Evolutionary conservation across 2,888 invertebrate species (phyloP).

Genomic region (Crioceris asparagi): DNA sequence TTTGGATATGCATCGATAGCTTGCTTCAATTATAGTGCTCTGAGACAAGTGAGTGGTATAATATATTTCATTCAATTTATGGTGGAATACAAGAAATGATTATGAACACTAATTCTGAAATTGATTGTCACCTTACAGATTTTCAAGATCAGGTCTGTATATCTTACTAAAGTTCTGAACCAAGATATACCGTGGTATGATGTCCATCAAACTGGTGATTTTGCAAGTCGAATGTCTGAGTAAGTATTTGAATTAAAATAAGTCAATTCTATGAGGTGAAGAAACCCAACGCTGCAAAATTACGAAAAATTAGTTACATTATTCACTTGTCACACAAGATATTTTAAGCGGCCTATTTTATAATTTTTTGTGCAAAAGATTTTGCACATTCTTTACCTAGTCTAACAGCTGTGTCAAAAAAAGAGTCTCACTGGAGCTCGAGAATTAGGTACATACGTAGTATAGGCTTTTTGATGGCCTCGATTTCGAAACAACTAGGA

Average conservation of each 20-base stretch:
- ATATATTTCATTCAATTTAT: neutral
- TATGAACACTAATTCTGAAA: too few relatives aligned
- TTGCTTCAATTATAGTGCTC: slow-evolving; percentile 59
- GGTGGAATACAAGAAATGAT: neutral
- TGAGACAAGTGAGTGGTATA: slow-evolving; percentile 47
- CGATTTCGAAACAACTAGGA: too few relatives aligned
- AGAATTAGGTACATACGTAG: too few relatives aligned
- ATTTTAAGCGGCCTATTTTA: too few relatives aligned
- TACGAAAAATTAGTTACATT: neutral
- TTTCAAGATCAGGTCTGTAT: slow-evolving; percentile 51
- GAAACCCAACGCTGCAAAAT: neutral
- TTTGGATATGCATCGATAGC: slow-evolving; percentile 55
- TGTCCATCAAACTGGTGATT: slow-evolving; percentile 58
- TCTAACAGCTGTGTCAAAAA: too few relatives aligned
- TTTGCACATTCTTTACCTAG: too few relatives aligned
- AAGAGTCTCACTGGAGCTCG: too few relatives aligned
- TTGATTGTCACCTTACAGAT: slow-evolving; percentile 38
- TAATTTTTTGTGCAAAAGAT: too few relatives aligned
- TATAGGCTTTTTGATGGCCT: too few relatives aligned
- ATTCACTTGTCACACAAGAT: neutral
- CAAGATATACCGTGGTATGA: slow-evolving; percentile 71
- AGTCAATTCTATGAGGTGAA: neutral
- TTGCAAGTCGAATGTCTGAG: slow-evolving; percentile 66
- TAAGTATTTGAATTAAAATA: slow-evolving; percentile 33
- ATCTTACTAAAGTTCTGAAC: slow-evolving; percentile 55